Conservation (phyloP, 30 jellyfish, hydroid and myxozoan genomes). For the Catostylus mosaicus region DNA sequence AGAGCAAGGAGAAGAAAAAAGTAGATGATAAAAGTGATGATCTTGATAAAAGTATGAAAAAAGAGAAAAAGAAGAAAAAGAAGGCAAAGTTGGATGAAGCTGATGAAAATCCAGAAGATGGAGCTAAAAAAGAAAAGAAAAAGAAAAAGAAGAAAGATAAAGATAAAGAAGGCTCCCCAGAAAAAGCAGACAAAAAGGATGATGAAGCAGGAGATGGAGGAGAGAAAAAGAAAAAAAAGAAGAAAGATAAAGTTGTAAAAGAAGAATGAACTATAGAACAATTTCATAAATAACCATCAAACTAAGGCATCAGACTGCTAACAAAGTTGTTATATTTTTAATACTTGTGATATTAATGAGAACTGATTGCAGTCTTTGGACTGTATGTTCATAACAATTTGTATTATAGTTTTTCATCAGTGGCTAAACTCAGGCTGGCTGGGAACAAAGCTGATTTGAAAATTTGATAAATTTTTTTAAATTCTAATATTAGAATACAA, state of each 20-base stretch:
- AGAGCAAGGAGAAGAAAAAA: conserved; percentile 59
- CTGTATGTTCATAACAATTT: no score
- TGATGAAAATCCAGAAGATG: conserved; percentile 33
- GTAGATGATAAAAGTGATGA: conserved; percentile 27
- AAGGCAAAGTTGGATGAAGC: conserved; percentile 11
- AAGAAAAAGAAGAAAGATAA: conserved; percentile 35
- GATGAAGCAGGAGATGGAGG: background rate
- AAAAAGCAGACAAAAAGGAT: background rate
- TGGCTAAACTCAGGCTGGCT: no score
- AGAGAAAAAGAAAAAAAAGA: conserved; percentile 29
- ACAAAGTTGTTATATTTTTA: no score
- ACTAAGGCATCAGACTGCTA: no score
- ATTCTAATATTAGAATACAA: no score
- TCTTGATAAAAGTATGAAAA: background rate
- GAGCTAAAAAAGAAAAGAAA: conserved; percentile 15
- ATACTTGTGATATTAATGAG: no score
- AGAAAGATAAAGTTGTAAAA: conserved; percentile 13
- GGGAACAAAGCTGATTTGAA: no score
- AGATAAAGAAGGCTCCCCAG: background rate
- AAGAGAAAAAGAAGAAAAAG: conserved; percentile 37
- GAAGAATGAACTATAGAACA: background rate
- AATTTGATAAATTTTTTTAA: no score
- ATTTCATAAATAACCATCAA: no score
- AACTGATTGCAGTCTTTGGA: no score
- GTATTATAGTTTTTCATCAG: no score